phyloP scores from a whole-genome alignment of 2,113 vertebrate species.

The Aegotheles bennettii region DNA sequence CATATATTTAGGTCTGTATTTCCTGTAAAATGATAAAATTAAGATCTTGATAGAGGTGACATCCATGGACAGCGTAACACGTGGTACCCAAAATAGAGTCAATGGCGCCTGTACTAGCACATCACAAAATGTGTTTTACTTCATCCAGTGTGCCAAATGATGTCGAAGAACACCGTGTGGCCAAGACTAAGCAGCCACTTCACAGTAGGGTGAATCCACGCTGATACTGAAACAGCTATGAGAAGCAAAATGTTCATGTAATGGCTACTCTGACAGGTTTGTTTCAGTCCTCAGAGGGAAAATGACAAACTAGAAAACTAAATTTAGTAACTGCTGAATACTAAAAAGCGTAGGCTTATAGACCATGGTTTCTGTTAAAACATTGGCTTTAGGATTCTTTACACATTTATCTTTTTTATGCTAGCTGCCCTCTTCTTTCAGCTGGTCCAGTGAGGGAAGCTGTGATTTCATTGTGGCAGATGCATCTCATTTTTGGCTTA shows the following conservation, averaged over 20 bases:
- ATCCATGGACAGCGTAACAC: neutral
- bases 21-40: neutral
- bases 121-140: neutral
- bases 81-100: neutral
- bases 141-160: neutral
- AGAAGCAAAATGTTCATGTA: neutral
- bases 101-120: neutral
- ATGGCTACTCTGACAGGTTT: neutral
- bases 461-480: neutral
- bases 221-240: neutral
- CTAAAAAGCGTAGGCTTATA: neutral
- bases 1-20: neutral
- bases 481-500: neutral
- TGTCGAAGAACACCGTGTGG: neutral
- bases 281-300: neutral
- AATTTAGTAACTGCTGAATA: neutral
- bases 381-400: neutral
- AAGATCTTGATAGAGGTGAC: neutral
- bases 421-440: neutral
- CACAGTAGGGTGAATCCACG: neutral
- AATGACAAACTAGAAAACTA: neutral
- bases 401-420: neutral
- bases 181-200: accelerated
- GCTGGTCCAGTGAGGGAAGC: neutral
- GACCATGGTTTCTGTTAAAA: neutral